Evolutionary conservation across 2,113 vertebrate genomes (phyloP).

Genomic region (Paradoxurus hermaphroditus): DNA sequence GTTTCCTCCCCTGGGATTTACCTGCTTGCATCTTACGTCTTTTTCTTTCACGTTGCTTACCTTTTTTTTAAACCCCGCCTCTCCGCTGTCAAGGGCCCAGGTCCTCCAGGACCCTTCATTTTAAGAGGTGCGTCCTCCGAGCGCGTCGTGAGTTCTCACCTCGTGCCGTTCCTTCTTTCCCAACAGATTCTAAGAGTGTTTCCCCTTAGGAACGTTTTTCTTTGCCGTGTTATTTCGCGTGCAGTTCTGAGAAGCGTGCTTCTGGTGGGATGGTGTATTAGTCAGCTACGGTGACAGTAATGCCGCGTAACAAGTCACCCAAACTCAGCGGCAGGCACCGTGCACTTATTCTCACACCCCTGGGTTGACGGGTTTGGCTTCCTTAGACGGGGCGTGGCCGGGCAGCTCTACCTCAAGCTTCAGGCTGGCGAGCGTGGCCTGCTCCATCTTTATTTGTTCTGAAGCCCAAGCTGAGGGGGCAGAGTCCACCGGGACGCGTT

Average conservation of each 20-base stretch:
- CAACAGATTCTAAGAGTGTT: neutral
- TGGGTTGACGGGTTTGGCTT: neutral
- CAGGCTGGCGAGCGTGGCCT: neutral
- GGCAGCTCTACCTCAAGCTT: neutral
- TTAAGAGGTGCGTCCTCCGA: neutral
- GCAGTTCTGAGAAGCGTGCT: neutral
- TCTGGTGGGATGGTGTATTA: too few relatives aligned
- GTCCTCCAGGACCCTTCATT: neutral
- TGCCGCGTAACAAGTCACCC: neutral
- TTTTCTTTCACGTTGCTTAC: neutral
- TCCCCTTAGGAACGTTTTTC: neutral
- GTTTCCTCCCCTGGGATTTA: neutral
- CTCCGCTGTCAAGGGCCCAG: accelerated
- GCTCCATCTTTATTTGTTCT: neutral
- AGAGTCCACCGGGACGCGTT: accelerated
- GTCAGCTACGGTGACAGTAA: neutral
- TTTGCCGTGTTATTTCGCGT: too few relatives aligned
- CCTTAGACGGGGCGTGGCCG: accelerated
- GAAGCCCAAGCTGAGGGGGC: neutral
- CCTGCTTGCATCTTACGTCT: accelerated
- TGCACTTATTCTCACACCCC: neutral
- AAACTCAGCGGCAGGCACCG: accelerated
- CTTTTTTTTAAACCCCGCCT: neutral
- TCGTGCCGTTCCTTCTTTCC: neutral
- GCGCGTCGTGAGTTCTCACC: too few relatives aligned